phyloP scores from a whole-genome alignment of 2,113 vertebrate species.

The Oncorhynchus kisutch region DNA sequence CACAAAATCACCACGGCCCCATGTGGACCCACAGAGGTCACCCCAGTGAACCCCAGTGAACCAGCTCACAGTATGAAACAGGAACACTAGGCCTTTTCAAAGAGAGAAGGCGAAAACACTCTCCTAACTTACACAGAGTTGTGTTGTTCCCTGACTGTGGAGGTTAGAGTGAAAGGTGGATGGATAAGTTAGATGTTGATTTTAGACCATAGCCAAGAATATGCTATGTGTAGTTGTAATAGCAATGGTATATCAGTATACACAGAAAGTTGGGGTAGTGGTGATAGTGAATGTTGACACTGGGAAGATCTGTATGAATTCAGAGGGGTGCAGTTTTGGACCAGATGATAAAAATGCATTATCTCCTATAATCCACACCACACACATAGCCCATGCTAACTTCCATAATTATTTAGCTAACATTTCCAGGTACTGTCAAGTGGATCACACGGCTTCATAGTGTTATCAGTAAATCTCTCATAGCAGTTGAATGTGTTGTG shows the following conservation, averaged over 20 bases:
- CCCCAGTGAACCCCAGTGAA: slow-evolving; percentile 30
- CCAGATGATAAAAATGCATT: no score
- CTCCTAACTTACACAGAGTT: not conserved
- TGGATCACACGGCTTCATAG: no score
- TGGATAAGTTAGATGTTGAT: not conserved
- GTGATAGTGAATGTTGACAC: no score
- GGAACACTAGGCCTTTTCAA: not conserved
- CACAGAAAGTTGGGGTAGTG: no score
- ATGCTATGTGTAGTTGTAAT: no score
- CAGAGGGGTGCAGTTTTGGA: no score
- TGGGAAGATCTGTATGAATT: no score
- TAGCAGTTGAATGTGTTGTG: not conserved
- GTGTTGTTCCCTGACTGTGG: not conserved
- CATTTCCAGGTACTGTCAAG: no score
- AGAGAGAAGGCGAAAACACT: not conserved
- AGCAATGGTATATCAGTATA: no score
- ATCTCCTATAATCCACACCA: no score
- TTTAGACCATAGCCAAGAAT: not conserved
- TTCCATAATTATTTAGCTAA: no score
- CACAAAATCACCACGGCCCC: slow-evolving; percentile 57
- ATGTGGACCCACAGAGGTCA: slow-evolving; percentile 39
- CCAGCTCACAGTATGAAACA: slow-evolving; percentile 31
- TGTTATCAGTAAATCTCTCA: not conserved
- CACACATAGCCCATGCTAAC: no score
- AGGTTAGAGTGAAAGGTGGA: not conserved